phyloP scores from a whole-genome alignment of 2,888 invertebrate genomes.

The Neoscelio sp. region DNA sequence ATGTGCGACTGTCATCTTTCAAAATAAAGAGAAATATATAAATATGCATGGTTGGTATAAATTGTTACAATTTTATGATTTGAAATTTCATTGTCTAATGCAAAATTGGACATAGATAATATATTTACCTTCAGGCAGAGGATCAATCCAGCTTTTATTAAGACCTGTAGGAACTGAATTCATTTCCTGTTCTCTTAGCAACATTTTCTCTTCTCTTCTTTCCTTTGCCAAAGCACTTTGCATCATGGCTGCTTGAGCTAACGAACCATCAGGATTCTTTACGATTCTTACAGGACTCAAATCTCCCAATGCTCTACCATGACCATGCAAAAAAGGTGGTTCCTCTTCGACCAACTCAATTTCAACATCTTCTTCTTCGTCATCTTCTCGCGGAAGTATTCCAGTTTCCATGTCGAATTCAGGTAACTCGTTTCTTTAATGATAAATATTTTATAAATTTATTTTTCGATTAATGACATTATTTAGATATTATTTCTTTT shows the following conservation, averaged over 20 bases:
- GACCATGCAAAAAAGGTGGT: conserved; percentile 97
- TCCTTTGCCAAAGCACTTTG: conserved; percentile 99
- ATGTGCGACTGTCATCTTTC: conserved; percentile 87
- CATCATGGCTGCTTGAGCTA: conserved; percentile 99
- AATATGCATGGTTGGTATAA: no score
- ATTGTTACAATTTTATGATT: no score
- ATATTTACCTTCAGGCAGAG: conserved; percentile 90
- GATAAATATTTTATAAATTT: conserved; percentile 2
- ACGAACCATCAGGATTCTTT: conserved; percentile 99
- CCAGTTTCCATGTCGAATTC: conserved; percentile 99
- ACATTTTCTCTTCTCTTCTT: conserved; percentile 97
- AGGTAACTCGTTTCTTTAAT: conserved; percentile 95
- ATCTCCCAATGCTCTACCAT: conserved; percentile 95
- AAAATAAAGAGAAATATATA: no score
- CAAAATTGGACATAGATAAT: no score
- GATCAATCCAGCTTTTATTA: conserved; percentile 98
- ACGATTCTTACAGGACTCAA: conserved; percentile 97
- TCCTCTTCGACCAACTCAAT: conserved; percentile 99
- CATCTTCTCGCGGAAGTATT: conserved; percentile 94
- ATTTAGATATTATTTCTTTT: no score
- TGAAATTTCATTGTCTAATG: no score
- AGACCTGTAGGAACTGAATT: conserved; percentile 92
- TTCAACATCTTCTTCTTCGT: conserved; percentile 98
- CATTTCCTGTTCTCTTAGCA: conserved; percentile 96
- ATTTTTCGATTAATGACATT: no score